Conservation (phyloP, 2,113 vertebrate genomes). For the Rhinopomastus cyanomelas region DNA sequence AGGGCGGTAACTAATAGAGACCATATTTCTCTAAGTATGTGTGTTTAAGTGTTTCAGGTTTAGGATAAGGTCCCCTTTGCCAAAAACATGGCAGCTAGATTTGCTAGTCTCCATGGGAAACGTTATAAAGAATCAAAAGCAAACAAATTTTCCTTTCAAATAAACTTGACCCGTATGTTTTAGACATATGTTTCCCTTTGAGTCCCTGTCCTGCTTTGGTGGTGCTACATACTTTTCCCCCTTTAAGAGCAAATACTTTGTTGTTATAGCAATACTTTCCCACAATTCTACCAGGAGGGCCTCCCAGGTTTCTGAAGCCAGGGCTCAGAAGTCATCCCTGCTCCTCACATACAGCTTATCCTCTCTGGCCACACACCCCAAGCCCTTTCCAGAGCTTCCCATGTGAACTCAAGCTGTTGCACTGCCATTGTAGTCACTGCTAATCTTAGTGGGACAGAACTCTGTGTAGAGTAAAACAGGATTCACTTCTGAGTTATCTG, state of each 20-base stretch:
- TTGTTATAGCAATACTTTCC: background rate
- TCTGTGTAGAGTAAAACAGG: background rate
- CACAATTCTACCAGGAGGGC: background rate
- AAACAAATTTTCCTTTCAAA: slow-evolving; percentile 40
- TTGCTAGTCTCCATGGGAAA: slow-evolving; percentile 24
- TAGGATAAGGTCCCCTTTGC: background rate
- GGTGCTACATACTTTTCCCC: background rate
- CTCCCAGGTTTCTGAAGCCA: background rate
- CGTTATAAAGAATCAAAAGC: slow-evolving; percentile 44
- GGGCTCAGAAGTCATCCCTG: background rate
- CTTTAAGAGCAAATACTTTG: slow-evolving; percentile 20
- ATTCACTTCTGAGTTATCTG: background rate
- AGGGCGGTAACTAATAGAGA: slow-evolving; percentile 30
- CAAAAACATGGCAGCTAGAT: slow-evolving; percentile 47
- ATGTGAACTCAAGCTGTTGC: background rate
- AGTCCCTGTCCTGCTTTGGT: slow-evolving; percentile 1
- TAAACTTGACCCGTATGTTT: background rate
- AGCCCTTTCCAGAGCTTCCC: background rate
- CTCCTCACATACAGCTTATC: background rate
- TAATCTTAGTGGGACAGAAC: fast-evolving
- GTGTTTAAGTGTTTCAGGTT: slow-evolving; percentile 31
- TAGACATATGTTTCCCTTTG: slow-evolving; percentile 18
- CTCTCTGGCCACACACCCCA: background rate
- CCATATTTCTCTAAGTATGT: background rate
- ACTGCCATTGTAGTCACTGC: background rate